Conservation (phyloP, 2,797 vertebrate genomes). For the Naso thynnoides region DNA sequence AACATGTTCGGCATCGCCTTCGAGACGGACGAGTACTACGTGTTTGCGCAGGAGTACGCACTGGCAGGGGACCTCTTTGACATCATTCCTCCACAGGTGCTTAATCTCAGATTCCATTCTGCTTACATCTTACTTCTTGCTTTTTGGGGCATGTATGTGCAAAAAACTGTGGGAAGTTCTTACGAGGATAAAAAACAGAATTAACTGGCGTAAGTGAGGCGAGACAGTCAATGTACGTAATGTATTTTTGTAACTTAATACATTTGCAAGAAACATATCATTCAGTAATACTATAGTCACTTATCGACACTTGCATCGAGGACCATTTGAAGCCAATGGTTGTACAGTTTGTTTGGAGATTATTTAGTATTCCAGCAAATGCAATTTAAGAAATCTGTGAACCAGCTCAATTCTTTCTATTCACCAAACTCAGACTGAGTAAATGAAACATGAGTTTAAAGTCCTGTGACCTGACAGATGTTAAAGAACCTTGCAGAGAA, state of each 20-base stretch:
- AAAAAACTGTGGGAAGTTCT: too few relatives aligned
- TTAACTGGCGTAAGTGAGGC: too few relatives aligned
- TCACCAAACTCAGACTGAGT: too few relatives aligned
- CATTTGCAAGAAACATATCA: background rate
- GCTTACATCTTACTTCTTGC: too few relatives aligned
- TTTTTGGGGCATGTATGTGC: too few relatives aligned
- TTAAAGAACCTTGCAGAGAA: too few relatives aligned
- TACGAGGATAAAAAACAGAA: too few relatives aligned
- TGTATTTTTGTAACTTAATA: background rate
- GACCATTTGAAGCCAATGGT: background rate
- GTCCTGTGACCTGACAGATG: too few relatives aligned
- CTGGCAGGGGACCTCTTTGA: constrained; percentile 90
- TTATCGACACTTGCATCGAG: background rate
- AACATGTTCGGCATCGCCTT: constrained; percentile 90
- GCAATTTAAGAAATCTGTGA: background rate
- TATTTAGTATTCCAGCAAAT: background rate
- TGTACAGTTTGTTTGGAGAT: background rate
- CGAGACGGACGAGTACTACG: constrained; percentile 89
- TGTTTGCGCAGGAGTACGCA: constrained; percentile 90
- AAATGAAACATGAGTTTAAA: too few relatives aligned
- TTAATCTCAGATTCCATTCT: background rate
- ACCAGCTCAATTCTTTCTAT: background rate
- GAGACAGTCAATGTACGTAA: background rate
- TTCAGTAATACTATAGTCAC: background rate
- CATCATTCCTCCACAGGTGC: constrained; percentile 90